Evolutionary conservation across 1,140 invertebrate genomes (phyloP).

Genomic region (Phymastichus coffea): DNA sequence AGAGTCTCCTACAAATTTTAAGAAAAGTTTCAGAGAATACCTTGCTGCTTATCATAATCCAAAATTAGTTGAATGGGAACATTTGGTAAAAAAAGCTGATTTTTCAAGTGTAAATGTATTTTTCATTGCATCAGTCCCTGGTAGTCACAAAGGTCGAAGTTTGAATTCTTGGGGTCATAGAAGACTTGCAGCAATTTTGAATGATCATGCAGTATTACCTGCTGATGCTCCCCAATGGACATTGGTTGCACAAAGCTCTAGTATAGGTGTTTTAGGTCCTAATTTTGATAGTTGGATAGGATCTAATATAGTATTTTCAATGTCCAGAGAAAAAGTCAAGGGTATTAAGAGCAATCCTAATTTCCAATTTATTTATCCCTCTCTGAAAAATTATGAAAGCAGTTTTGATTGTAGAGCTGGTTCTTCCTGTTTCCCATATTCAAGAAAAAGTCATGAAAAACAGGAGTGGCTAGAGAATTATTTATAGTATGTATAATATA

Average conservation of each 20-base stretch:
- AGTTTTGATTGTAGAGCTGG: conserved; percentile 83
- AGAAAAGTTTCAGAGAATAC: conserved; percentile 81
- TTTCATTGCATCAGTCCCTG: conserved; percentile 82
- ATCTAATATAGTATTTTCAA: conserved; percentile 64
- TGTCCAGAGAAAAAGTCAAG: conserved; percentile 57
- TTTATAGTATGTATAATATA: conserved; percentile 67
- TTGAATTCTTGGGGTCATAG: conserved; percentile 70
- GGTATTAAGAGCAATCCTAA: conserved; percentile 49
- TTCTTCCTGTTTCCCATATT: conserved; percentile 89
- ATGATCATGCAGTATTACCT: conserved; percentile 63
- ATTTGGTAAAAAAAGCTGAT: conserved; percentile 72
- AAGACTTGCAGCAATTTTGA: conserved; percentile 66
- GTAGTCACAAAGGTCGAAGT: conserved; percentile 66
- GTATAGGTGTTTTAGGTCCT: conserved; percentile 82
- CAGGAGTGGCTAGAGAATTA: conserved; percentile 80
- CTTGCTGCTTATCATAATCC: conserved; percentile 71
- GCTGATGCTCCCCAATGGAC: conserved; percentile 62
- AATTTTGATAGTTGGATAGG: conserved; percentile 70
- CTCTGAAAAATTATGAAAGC: conserved; percentile 73
- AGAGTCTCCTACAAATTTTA: conserved; percentile 84
- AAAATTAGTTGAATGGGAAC: conserved; percentile 71
- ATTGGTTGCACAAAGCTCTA: conserved; percentile 83
- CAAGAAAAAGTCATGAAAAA: conserved; percentile 74
- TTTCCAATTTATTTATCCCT: conserved; percentile 69
- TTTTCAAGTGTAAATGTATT: conserved; percentile 82